These are phyloP conservation scores for Plagiodera versicolora DNA, from an alignment of 2,888 invertebrate species.

Conservation along the genomic window DNA sequence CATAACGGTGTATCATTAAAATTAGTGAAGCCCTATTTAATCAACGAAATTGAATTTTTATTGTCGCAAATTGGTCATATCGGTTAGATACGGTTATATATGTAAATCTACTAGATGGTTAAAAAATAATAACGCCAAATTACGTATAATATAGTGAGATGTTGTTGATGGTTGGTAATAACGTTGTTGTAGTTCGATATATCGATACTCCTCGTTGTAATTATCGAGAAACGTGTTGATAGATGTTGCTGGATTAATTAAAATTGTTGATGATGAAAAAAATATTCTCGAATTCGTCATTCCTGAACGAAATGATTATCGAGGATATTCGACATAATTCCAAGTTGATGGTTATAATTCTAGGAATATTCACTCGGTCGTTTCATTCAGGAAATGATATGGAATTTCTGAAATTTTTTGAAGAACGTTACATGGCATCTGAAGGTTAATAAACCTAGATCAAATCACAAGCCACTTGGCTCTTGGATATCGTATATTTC, in stretches of 20 bases:
- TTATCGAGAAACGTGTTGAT: background rate
- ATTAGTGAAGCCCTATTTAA: background rate
- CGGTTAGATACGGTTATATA: background rate
- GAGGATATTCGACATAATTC: too few relatives aligned
- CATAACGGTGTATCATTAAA: background rate
- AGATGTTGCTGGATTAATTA: background rate
- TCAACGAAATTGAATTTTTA: constrained; percentile 7
- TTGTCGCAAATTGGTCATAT: constrained; percentile 6
- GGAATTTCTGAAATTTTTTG: too few relatives aligned
- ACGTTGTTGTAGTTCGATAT: background rate
- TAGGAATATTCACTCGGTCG: too few relatives aligned
- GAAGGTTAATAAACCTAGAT: too few relatives aligned
- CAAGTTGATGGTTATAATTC: too few relatives aligned
- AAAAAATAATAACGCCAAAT: background rate
- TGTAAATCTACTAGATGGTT: background rate
- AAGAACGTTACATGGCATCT: too few relatives aligned
- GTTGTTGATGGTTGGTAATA: background rate
- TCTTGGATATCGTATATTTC: too few relatives aligned
- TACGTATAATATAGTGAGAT: background rate
- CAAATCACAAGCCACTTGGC: too few relatives aligned
- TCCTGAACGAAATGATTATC: too few relatives aligned
- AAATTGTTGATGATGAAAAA: too few relatives aligned
- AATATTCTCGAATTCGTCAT: too few relatives aligned
- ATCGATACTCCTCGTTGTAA: background rate
- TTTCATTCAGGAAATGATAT: too few relatives aligned